Percentiles rank a stretch among this genome's conserved stretches.
Evolutionary conservation across 2,113 vertebrate species (phyloP).

Genomic region (Agelaius phoeniceus): DNA sequence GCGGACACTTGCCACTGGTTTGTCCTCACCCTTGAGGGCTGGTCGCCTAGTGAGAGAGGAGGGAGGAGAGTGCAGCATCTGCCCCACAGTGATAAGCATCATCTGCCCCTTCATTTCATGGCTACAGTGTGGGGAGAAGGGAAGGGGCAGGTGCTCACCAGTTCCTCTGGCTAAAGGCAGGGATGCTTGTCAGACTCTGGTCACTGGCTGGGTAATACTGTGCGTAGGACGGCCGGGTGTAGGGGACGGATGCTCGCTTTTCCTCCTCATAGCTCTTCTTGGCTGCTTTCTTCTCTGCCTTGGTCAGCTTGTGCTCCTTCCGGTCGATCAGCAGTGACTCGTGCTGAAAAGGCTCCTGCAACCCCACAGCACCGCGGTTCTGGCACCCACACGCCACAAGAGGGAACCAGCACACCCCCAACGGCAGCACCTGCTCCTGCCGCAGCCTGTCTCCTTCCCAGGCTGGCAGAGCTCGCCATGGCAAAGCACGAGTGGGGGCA

Average conservation of each 20-base stretch:
- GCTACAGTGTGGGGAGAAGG: not conserved
- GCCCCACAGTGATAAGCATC: not conserved
- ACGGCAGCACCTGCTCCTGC: not conserved
- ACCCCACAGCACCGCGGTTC: conserved; percentile 11
- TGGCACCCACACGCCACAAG: conserved; percentile 4
- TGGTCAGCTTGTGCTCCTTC: conserved; percentile 95
- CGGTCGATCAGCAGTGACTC: conserved; percentile 96
- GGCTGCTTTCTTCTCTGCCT: conserved; percentile 97
- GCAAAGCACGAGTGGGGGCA: not conserved
- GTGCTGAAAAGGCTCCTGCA: conserved; percentile 94
- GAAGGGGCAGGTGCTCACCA: conserved; percentile 79
- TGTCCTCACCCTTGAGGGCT: conserved; percentile 87
- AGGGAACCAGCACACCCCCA: conserved; percentile 6
- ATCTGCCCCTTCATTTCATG: not conserved
- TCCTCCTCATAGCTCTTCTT: conserved; percentile 99
- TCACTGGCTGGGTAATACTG: conserved; percentile 96
- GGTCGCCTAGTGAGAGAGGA: conserved; percentile 81
- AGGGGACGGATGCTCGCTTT: conserved; percentile 95
- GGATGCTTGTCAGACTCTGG: conserved; percentile 90
- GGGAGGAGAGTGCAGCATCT: not conserved
- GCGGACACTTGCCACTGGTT: conserved; percentile 94
- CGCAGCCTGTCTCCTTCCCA: not conserved
- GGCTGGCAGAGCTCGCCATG: not conserved
- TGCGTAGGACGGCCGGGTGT: conserved; percentile 94
- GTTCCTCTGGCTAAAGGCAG: conserved; percentile 94